Percentiles rank a stretch among this genome's conserved stretches.
Evolutionary conservation across 2,113 vertebrate species (phyloP).

Genomic region (Herpailurus yagouaroundi): DNA sequence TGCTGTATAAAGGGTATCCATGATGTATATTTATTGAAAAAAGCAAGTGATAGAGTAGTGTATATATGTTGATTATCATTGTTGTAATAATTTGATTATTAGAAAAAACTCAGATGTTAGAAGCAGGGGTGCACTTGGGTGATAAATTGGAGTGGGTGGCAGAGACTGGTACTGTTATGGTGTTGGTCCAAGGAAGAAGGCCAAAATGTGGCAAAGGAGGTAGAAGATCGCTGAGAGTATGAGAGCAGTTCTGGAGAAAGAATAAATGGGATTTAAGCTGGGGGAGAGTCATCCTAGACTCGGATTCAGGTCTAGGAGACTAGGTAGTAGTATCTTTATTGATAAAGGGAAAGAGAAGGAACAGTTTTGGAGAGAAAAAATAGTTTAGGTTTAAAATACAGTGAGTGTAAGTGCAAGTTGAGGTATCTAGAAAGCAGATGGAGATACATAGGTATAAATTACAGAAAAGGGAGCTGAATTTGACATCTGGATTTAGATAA

Average conservation of each 20-base stretch:
- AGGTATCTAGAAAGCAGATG: not conserved
- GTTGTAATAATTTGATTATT: conserved; percentile 29
- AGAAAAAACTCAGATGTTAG: not conserved
- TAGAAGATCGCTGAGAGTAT: not conserved
- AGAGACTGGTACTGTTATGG: not conserved
- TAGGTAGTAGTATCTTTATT: not conserved
- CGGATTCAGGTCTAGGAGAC: not conserved
- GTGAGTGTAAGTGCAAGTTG: not conserved
- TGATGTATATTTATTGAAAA: not conserved
- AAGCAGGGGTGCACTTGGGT: not conserved
- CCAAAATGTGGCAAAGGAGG: not conserved
- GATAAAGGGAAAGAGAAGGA: not conserved
- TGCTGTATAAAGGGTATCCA: not conserved
- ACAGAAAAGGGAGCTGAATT: not conserved
- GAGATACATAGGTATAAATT: not conserved
- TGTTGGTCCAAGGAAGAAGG: not conserved
- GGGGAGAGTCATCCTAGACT: not conserved
- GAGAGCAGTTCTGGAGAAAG: not conserved
- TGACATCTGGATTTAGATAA: not conserved
- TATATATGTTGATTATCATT: not conserved
- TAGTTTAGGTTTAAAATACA: not conserved
- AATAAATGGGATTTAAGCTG: not conserved
- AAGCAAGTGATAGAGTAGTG: not conserved
- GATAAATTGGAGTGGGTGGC: not conserved
- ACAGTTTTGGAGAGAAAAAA: not conserved